A percentile compares a stretch with the other conserved stretches of the same genome.
These are phyloP conservation scores for Loriculus beryllinus DNA, from an alignment of 2,797 vertebrate genomes.

Conservation along the genomic window DNA sequence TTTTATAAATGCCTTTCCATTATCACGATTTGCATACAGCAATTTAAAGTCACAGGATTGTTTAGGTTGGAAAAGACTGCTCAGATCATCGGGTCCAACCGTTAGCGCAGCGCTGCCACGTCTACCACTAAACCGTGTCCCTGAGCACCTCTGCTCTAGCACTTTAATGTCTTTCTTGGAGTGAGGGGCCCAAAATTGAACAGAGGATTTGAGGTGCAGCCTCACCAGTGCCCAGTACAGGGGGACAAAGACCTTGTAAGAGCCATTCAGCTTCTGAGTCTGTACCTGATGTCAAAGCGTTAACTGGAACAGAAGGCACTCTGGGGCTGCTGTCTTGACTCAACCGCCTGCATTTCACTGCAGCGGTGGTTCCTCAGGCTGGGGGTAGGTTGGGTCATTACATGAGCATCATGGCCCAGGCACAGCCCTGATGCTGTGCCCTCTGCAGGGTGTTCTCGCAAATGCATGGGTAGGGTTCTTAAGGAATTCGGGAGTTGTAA, in stretches of 20 bases:
- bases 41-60: neutral
- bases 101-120: neutral
- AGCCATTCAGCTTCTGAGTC: neutral
- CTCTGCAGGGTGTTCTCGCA: neutral
- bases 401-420: accelerated
- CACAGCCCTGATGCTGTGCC: neutral
- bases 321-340: accelerated
- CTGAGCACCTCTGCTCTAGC: neutral
- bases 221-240: neutral
- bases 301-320: neutral
- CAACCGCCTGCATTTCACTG: accelerated
- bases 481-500: neutral
- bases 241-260: accelerated
- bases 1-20: slow-evolving; percentile 70
- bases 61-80: neutral
- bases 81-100: neutral
- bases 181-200: neutral
- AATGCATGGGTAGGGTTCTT: accelerated
- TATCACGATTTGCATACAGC: slow-evolving; percentile 60
- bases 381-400: neutral
- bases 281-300: neutral
- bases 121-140: neutral
- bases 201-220: neutral
- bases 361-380: neutral
- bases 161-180: neutral